phyloP scores from a whole-genome alignment of 1,140 invertebrate species.

The Meloidogyne exigua region DNA sequence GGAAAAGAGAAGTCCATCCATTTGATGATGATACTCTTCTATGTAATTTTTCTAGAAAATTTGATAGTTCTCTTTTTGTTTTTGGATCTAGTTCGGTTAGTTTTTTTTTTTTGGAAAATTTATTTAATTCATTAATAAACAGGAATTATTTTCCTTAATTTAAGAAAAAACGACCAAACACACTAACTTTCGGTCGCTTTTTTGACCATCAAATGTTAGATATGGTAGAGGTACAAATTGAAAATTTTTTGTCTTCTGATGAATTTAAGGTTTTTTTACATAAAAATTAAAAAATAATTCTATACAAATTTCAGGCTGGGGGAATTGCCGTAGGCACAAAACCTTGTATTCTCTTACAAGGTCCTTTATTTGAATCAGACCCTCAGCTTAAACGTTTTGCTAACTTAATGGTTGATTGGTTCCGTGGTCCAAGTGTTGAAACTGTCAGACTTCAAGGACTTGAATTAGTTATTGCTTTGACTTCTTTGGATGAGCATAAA shows the following conservation, averaged over 20 bases:
- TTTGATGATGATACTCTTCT: slow-evolving; percentile 80
- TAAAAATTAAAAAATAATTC: background rate
- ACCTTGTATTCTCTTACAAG: slow-evolving; percentile 87
- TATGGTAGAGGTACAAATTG: slow-evolving; percentile 91
- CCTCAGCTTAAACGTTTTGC: slow-evolving; percentile 77
- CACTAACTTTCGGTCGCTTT: slow-evolving; percentile 81
- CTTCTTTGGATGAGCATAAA: slow-evolving; percentile 74
- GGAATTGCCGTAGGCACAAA: slow-evolving; percentile 81
- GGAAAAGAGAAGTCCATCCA: slow-evolving; percentile 79
- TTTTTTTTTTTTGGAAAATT: background rate
- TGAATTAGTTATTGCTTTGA: slow-evolving; percentile 87
- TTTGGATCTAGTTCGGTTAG: slow-evolving; percentile 76
- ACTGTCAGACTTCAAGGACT: slow-evolving; percentile 83
- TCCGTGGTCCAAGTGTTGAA: slow-evolving; percentile 79
- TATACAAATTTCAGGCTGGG: slow-evolving; percentile 66
- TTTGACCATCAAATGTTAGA: slow-evolving; percentile 87
- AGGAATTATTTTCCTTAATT: too few species aligned
- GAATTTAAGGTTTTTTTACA: slow-evolving; percentile 72
- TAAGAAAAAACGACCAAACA: slow-evolving; percentile 88
- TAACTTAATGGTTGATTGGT: slow-evolving; percentile 85
- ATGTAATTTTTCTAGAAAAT: slow-evolving; percentile 81
- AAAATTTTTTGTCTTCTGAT: slow-evolving; percentile 76
- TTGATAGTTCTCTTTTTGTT: slow-evolving; percentile 83
- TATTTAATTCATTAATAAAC: background rate
- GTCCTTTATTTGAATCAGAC: slow-evolving; percentile 82